Evolutionary conservation across 2,113 vertebrate genomes (phyloP).

Genomic region (Aptenodytes patagonicus): DNA sequence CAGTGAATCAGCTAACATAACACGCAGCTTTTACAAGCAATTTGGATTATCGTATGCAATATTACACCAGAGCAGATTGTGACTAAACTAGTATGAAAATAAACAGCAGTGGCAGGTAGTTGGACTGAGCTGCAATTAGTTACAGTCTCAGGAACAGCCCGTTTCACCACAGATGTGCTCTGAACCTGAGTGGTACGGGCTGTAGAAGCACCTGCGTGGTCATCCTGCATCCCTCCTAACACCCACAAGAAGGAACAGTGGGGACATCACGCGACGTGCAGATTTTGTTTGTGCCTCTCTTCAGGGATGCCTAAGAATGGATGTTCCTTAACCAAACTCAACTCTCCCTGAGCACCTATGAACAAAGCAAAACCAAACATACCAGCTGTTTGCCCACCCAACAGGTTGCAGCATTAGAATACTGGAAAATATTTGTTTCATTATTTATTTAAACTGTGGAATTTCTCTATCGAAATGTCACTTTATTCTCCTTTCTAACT

Average conservation of each 20-base stretch:
- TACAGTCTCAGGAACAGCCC: not conserved
- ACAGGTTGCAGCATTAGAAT: not conserved
- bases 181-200: rapidly evolving
- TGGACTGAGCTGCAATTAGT: not conserved
- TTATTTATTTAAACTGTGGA: not conserved
- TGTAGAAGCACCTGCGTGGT: not conserved
- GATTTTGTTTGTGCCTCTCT: not conserved
- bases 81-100: not conserved
- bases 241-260: not conserved
- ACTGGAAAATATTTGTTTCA: not conserved
- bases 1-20: not conserved
- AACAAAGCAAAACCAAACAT: not conserved
- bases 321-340: not conserved
- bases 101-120: not conserved
- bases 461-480: not conserved
- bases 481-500: not conserved
- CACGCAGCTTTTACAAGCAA: not conserved
- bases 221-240: not conserved
- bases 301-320: not conserved
- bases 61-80: not conserved
- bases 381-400: not conserved
- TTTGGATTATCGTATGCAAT: not conserved
- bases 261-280: rapidly evolving
- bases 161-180: not conserved
- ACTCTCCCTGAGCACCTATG: rapidly evolving